phyloP scores from a whole-genome alignment of 2,888 invertebrate genomes.

The Polydrusus pterygomalis region DNA sequence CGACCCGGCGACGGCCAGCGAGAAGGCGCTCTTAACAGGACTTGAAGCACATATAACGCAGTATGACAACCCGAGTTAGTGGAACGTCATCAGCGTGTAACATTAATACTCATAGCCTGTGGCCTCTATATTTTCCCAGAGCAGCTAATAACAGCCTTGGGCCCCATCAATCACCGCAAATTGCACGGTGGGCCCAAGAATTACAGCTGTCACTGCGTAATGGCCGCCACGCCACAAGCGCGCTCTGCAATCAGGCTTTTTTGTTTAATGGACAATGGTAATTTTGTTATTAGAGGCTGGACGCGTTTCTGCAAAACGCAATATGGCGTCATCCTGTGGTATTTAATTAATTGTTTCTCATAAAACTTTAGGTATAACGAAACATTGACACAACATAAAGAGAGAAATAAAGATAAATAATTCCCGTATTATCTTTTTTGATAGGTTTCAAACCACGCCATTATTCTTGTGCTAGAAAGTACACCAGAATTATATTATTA shows the following conservation, averaged over 20 bases:
- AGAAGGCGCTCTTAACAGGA: too few species aligned
- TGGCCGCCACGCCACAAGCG: constrained; percentile 40
- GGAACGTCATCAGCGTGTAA: constrained; percentile 13
- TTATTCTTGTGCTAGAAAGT: too few species aligned
- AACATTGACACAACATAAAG: too few species aligned
- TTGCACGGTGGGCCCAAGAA: constrained; percentile 49
- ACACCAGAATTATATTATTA: too few species aligned
- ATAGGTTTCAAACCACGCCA: too few species aligned
- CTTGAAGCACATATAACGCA: neutral
- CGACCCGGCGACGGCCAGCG: too few species aligned
- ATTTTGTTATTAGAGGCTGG: constrained; percentile 21
- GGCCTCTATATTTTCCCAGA: constrained; percentile 24
- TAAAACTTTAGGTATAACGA: too few species aligned
- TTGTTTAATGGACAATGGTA: constrained; percentile 38
- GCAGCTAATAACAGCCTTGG: constrained; percentile 48
- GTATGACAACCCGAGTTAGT: constrained; percentile 4
- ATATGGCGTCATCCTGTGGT: too few species aligned
- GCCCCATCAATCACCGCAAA: constrained; percentile 50
- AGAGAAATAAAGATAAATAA: too few species aligned
- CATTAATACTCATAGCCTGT: constrained; percentile 17
- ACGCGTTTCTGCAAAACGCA: constrained; percentile 19
- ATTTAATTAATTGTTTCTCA: too few species aligned
- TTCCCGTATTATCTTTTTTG: too few species aligned
- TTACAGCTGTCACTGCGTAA: constrained; percentile 46
- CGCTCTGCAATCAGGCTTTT: constrained; percentile 37